Conservation (phyloP, 2,888 invertebrate species). For the Hemicrepidius hirtus region DNA sequence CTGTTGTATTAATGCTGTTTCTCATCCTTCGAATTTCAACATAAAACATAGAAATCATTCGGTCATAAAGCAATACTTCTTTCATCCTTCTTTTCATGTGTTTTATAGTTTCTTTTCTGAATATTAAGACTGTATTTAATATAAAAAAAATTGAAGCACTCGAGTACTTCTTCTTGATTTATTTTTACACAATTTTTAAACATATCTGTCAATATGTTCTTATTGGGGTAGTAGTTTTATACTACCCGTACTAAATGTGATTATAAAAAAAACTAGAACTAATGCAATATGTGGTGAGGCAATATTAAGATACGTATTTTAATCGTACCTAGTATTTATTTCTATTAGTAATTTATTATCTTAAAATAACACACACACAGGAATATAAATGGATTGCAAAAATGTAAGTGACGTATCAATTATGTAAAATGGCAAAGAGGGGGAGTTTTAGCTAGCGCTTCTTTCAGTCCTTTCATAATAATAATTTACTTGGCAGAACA, state of each 20-base stretch:
- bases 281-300: slow-evolving; percentile 25
- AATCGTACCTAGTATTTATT: neutral
- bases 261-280: slow-evolving; percentile 26
- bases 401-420: neutral
- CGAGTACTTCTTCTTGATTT: slow-evolving; percentile 40
- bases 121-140: slow-evolving; percentile 40
- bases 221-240: slow-evolving; percentile 37
- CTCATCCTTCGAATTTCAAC: slow-evolving; percentile 38
- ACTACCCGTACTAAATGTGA: slow-evolving; percentile 36
- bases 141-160: slow-evolving; percentile 38
- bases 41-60: slow-evolving; percentile 24
- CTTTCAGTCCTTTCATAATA: no score
- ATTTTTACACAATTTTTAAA: slow-evolving; percentile 47
- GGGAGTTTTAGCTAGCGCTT: neutral
- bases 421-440: neutral
- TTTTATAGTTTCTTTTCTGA: slow-evolving; percentile 20
- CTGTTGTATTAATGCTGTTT: slow-evolving; percentile 15
- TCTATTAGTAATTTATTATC: neutral
- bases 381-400: neutral
- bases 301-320: slow-evolving; percentile 6
- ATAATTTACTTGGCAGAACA: no score
- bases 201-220: slow-evolving; percentile 42
- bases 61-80: slow-evolving; percentile 42
- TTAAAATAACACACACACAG: neutral
- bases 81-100: slow-evolving; percentile 12